Conservation (phyloP, 1,140 invertebrate species). For the Globodera ellingtonae region DNA sequence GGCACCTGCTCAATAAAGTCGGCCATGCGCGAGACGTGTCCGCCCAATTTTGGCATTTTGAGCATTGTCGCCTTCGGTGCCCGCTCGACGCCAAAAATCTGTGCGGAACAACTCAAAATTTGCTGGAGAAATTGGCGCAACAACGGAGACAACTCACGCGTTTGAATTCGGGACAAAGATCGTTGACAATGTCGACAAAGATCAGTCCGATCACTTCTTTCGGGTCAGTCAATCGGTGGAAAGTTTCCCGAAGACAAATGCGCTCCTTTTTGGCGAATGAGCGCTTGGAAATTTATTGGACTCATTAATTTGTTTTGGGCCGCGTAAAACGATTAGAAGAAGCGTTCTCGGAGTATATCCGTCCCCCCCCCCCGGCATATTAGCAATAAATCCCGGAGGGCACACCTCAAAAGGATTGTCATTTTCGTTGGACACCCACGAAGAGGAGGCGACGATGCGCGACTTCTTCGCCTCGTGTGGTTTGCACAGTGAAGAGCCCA, state of each 20-base stretch:
- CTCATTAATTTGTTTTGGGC: neutral
- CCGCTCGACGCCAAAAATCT: conserved; percentile 63
- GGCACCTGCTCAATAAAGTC: conserved; percentile 63
- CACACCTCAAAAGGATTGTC: conserved; percentile 61
- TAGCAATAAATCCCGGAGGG: too few species aligned
- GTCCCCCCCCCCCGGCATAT: neutral
- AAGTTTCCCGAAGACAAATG: conserved; percentile 59
- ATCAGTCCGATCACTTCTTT: conserved; percentile 63
- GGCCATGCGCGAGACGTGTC: conserved; percentile 58
- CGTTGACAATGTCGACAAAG: conserved; percentile 63
- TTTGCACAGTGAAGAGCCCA: conserved; percentile 55
- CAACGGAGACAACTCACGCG: conserved; percentile 32
- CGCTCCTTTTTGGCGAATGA: conserved; percentile 61
- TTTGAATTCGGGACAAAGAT: conserved; percentile 61
- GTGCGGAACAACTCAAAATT: conserved; percentile 34
- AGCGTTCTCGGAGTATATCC: neutral
- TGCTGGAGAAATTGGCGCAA: neutral
- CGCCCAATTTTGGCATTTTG: conserved; percentile 62
- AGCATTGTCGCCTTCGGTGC: conserved; percentile 60
- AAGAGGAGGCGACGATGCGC: conserved; percentile 51
- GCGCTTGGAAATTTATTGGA: neutral
- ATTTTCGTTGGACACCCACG: conserved; percentile 63
- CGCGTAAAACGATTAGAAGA: neutral
- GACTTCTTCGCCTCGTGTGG: conserved; percentile 36
- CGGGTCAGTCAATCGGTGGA: conserved; percentile 57